These are phyloP conservation scores for Sebastes hubbsi DNA, from an alignment of 2,797 vertebrate genomes.

Conservation along the genomic window DNA sequence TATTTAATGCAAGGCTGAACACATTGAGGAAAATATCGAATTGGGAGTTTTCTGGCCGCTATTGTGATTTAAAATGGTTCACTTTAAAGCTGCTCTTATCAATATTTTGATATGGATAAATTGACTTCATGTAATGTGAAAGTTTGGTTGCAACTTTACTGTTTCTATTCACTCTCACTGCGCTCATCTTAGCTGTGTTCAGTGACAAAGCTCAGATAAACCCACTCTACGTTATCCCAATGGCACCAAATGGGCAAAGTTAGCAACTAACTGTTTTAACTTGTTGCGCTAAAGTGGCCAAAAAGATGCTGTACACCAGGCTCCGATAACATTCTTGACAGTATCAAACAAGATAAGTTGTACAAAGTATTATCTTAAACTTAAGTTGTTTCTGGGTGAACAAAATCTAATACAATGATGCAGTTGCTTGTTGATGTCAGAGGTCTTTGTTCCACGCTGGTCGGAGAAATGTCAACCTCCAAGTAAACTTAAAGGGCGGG, in stretches of 20 bases:
- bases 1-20: neutral
- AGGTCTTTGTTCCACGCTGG: neutral
- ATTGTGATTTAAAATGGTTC: neutral
- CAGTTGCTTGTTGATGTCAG: neutral
- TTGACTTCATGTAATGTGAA: neutral
- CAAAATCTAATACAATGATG: neutral
- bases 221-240: too few relatives aligned
- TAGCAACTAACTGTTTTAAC: neutral
- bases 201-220: neutral
- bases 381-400: neutral
- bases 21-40: neutral
- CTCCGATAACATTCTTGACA: neutral
- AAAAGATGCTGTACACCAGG: neutral
- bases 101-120: neutral
- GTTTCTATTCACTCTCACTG: neutral
- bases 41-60: neutral
- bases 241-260: neutral
- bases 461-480: neutral
- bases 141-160: neutral
- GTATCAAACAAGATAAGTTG: neutral
- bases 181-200: neutral
- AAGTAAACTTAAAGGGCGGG: neutral
- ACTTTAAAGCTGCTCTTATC: neutral
- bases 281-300: neutral
- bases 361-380: neutral